Evolutionary conservation across 2,888 invertebrate species (phyloP), one percentile per base, ranked within the genome.

Genomic region (Uloborus plumipes): DNA sequence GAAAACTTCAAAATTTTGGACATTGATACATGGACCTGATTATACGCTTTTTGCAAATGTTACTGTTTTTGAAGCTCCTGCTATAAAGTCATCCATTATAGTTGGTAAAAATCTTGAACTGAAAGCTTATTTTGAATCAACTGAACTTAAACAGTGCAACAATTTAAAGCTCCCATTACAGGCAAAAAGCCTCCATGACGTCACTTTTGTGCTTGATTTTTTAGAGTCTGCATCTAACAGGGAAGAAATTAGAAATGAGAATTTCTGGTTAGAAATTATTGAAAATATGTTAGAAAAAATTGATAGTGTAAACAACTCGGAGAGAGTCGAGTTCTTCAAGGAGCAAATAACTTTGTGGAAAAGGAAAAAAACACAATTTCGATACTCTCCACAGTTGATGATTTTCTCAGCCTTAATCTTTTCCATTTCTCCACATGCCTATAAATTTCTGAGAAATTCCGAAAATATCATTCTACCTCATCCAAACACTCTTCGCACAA

Each of bases 371-470:
- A 4, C 26, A 4, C 26, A 26, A 4, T 26, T 26, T 26, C 26
- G 26, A 26, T 26, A 26, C 26, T 26, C 26, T 2, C 26, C 26
- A 26, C 26, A 26, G 26, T 26, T 26, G 26, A 2, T 64, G 1
- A n/a, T 62, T 20, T 72, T 65, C 47, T 50, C 51, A 26, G 16
- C 50, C 53, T 39, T 73, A 20, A 20, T 58, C 0, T 39, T 14
- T 64, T 71, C 39, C 4, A 65, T 65, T 9, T 74, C 65, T n/a
- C 58, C 18, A 11, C 65, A 58, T 26, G 15, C 53, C n/a, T 74
- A 74, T 16, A 65, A 55, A 14, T 74, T 66, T 65, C 15, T 74
- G 14, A n/a, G 64, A 55, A 64, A 65, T 64, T 74, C 74, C 7
- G 47, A 20, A 14, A 26, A 55, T 47, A 2, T 74, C 11, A 47